phyloP scores from a whole-genome alignment of 2,888 invertebrate species.

The Anticlea derivata region DNA sequence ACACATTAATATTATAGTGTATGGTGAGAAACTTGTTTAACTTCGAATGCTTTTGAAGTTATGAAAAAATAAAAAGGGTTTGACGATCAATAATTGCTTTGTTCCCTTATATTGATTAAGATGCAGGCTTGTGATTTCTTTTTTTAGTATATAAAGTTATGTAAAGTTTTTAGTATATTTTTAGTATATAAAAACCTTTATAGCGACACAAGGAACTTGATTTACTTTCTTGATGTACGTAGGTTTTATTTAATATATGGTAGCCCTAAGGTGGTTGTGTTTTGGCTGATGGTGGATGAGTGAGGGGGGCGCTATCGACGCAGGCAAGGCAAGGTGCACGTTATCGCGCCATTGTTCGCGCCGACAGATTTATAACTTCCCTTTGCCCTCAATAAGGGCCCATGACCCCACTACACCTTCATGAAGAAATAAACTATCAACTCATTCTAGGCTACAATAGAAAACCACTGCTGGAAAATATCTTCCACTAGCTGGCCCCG shows the following conservation, averaged over 20 bases:
- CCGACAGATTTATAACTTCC: conserved; percentile 83
- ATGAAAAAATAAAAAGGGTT: conserved; percentile 10
- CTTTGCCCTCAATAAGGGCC: conserved; percentile 83
- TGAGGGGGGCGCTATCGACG: conserved; percentile 52
- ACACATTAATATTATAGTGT: conserved; percentile 7
- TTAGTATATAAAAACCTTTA: too few species aligned
- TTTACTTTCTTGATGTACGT: not conserved
- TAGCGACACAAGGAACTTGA: too few species aligned
- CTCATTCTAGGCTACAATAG: not conserved
- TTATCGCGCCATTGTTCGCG: conserved; percentile 82
- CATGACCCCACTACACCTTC: conserved; percentile 68
- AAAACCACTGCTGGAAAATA: not conserved
- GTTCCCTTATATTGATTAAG: too few species aligned
- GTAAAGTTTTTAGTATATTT: too few species aligned
- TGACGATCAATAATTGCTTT: conserved; percentile 1
- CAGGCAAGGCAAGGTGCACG: conserved; percentile 79
- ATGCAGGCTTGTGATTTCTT: too few species aligned
- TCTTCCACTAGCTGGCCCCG: too few species aligned
- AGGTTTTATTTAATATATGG: not conserved
- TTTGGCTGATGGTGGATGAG: conserved; percentile 40
- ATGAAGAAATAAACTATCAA: conserved; percentile 32
- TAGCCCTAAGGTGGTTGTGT: conserved; percentile 22
- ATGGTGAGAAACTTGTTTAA: conserved; percentile 13
- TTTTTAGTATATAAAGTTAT: too few species aligned
- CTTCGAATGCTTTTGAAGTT: conserved; percentile 2